phyloP scores from a whole-genome alignment of 2,888 invertebrate species.

The Drosophila glabriapex region DNA sequence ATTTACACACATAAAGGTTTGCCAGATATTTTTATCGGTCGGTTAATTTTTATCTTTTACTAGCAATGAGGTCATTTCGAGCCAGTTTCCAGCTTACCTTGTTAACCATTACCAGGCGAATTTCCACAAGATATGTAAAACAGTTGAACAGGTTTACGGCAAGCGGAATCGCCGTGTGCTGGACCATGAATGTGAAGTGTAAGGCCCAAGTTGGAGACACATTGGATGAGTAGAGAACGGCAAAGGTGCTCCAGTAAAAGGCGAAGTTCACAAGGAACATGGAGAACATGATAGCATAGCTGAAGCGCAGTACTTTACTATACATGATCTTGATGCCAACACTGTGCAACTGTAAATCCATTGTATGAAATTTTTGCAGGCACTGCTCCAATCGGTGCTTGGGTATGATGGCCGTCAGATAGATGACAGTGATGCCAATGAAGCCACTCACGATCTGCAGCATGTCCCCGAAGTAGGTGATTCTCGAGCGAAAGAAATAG shows the following conservation, averaged over 20 bases:
- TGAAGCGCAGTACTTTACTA: slow-evolving; percentile 80
- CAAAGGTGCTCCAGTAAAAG: slow-evolving; percentile 79
- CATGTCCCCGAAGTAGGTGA: slow-evolving; percentile 83
- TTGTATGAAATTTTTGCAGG: slow-evolving; percentile 71
- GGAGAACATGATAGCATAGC: slow-evolving; percentile 71
- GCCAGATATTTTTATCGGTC: background rate
- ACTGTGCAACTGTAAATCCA: slow-evolving; percentile 77
- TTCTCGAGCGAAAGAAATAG: slow-evolving; percentile 83
- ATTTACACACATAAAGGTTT: background rate
- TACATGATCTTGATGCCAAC: slow-evolving; percentile 84
- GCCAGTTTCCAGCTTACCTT: slow-evolving; percentile 67
- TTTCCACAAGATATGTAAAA: slow-evolving; percentile 76
- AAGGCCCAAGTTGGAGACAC: slow-evolving; percentile 74
- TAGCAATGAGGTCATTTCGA: background rate
- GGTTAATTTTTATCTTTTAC: background rate
- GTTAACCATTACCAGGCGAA: slow-evolving; percentile 82
- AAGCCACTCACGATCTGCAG: slow-evolving; percentile 83
- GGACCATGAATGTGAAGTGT: slow-evolving; percentile 82
- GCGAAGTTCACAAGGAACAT: slow-evolving; percentile 69
- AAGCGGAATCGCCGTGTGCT: slow-evolving; percentile 81
- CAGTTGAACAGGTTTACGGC: slow-evolving; percentile 77
- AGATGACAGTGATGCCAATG: slow-evolving; percentile 83
- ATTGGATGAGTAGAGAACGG: slow-evolving; percentile 70
- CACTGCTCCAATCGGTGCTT: slow-evolving; percentile 79
- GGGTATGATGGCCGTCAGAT: slow-evolving; percentile 79